Evolutionary conservation across 2,888 invertebrate genomes (phyloP).

Genomic region (Gasteruption jaculator): DNA sequence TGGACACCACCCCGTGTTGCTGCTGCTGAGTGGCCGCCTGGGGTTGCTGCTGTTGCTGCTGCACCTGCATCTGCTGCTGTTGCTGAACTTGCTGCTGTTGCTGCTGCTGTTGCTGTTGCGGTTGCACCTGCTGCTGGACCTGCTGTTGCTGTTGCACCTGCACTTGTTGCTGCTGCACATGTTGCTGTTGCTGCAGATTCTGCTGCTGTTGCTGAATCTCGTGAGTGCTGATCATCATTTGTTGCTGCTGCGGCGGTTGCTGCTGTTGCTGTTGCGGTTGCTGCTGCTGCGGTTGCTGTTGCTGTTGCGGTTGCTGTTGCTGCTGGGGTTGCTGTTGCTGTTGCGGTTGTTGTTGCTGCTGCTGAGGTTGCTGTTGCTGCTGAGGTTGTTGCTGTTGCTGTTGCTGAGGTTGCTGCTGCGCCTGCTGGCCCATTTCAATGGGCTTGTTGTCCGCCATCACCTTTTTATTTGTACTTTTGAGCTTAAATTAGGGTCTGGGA

Average conservation of each 20-base stretch:
- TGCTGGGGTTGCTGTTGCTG: constrained; percentile 35
- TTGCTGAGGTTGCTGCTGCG: constrained; percentile 31
- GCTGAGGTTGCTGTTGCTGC: constrained; percentile 26
- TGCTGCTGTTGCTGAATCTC: constrained; percentile 21
- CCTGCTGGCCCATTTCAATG: constrained; percentile 40
- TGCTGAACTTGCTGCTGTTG: constrained; percentile 28
- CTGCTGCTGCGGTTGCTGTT: constrained; percentile 47
- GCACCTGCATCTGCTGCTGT: constrained; percentile 35
- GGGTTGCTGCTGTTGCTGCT: constrained; percentile 36
- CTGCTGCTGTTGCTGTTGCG: constrained; percentile 41
- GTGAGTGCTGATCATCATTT: constrained; percentile 30
- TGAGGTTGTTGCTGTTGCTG: constrained; percentile 38
- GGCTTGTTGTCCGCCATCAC: constrained; percentile 44
- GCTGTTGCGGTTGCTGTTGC: constrained; percentile 45
- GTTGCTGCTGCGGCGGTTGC: constrained; percentile 38
- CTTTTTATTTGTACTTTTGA: no score
- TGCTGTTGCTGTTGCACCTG: constrained; percentile 39
- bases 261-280: constrained; percentile 33
- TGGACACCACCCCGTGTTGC: constrained; percentile 43
- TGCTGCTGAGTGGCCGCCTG: constrained; percentile 36
- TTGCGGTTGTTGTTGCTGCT: constrained; percentile 34
- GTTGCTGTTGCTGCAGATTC: constrained; percentile 28
- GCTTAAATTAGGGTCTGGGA: no score
- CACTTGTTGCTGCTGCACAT: constrained; percentile 29
- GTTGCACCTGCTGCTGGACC: constrained; percentile 38